phyloP scores from a whole-genome alignment of 2,113 vertebrate genomes.

The Platysternon megacephalum region DNA sequence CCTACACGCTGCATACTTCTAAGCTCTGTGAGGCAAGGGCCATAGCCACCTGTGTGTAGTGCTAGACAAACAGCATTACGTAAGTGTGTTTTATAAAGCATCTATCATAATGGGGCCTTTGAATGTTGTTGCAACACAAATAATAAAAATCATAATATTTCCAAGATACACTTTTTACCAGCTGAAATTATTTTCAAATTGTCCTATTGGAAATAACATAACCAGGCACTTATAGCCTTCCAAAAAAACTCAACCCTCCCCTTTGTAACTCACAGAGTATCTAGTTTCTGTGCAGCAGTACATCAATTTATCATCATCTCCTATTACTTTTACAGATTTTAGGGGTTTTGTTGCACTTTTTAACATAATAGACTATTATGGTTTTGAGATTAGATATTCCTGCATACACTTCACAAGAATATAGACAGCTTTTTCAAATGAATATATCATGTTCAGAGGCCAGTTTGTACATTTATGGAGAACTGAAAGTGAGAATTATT shows the following conservation, averaged over 20 bases:
- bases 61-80: no score
- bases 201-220: not conserved
- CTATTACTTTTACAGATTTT: not conserved
- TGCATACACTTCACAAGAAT: not conserved
- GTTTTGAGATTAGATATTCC: slow-evolving; percentile 40
- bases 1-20: no score
- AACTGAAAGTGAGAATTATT: slow-evolving; percentile 52
- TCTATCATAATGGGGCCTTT: not conserved
- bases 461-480: slow-evolving; percentile 49
- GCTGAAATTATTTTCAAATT: slow-evolving; percentile 9
- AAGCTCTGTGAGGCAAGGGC: no score
- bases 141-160: not conserved
- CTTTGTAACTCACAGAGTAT: not conserved
- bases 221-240: not conserved
- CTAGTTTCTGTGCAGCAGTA: not conserved
- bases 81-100: not conserved
- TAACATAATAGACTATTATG: not conserved
- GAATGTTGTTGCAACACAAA: not conserved
- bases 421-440: slow-evolving; percentile 23
- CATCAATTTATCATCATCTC: not conserved
- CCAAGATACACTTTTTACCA: not conserved
- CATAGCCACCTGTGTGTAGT: no score
- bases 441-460: slow-evolving; percentile 32
- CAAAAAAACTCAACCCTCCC: not conserved
- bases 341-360: not conserved